Evolutionary conservation across 2,113 vertebrate species (phyloP), one percentile per base, ranked within the genome.

Genomic region (Nematolebias whitei): DNA sequence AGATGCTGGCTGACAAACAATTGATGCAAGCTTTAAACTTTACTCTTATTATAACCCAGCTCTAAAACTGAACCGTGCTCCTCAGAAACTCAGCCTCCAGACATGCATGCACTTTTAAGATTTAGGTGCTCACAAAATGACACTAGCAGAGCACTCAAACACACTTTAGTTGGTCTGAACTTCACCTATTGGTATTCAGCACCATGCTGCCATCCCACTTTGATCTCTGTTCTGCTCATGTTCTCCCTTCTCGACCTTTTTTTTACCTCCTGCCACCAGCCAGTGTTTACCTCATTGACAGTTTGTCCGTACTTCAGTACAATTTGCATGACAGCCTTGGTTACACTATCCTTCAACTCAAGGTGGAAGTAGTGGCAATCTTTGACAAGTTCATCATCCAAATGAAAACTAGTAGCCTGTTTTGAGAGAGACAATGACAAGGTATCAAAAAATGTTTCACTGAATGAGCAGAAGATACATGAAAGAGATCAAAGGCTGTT

Each of bases 131-230:
- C n/a, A 74, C 20, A 59, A 22, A n/a, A 9, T 20, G 3, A 52
- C 35, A 40, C 16, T 49, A 49, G 47, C 56, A 60, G 22, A 45
- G 2, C 45, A 43, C 54, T 23, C 12, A 32, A 16, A 62, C 40
- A 56, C 23, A 56, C 51, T 59, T 40, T 62, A 60, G 53, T 47
- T 66, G 48, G 39, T 44, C 51, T 35, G 54, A 72, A 45, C 20
- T 64, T n/a, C n/a, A 43, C 38, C 24, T 39, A 65, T 81, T 79
- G 55, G 67, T 77, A 79, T 84, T 84, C 83, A 69, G 53, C 53
- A 63, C n/a, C 44, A 47, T 20, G 13, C n/a, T 5, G 52, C 53
- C 19, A 57, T 15, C 39, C 26, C 3, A 47, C 82, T 81, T 65
- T 81, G 75, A 83, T 79, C 71, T 59, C 19, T 45, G 57, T 72